Base-by-base conservation (phyloP, 2,797 vertebrate genomes). In the Sebastes steindachneri region DNA sequence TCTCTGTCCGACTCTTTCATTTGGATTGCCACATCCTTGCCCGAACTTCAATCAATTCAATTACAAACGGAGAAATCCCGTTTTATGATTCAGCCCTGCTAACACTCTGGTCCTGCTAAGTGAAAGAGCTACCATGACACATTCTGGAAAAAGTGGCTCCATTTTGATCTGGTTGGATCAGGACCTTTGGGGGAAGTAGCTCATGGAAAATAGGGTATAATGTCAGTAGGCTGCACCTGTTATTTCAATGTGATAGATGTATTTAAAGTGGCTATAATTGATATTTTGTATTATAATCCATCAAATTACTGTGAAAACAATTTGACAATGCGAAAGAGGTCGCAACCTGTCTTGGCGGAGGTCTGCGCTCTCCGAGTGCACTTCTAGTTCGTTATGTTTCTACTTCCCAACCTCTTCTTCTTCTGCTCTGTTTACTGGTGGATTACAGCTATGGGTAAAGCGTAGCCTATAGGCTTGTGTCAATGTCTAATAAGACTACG, bases 1-100 rank as follows among this genome's bases (percentile, higher is more conserved):
- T 68, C 35, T 67, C 70, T 19, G 33, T 69, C 68, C 21, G 15
- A 45, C 12, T 26, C 29, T 41, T 68, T 82, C 48, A 54, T 69
- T 68, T 66, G 35, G 17, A 21, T 29, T 60, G 63, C 53, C 69
- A 58, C 67, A 82, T 86, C 26, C 55, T 73, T 9, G 31, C 67
- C 65, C 69, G 5, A 87, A 29, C 82, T 70, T 73, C 41, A 82
- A n/a, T 65, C 75, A 60, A 25, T 81, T 73, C 25, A 53, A 77
- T 83, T 58, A 62, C 64, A 79, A 68, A 51, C 14, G 11, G 58
- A 79, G 29, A 74, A 84, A 73, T 67, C 70, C 8, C 2, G 1
- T 62, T 5, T 68, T 59, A 31, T 25, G 37, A 66, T 54, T 71
- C 28, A 37, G 21, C 12, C 17, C 23, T 60, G 28, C 15, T 29